Evolutionary conservation across 2,113 vertebrate species (phyloP).

Genomic region (Syngnathus floridae): DNA sequence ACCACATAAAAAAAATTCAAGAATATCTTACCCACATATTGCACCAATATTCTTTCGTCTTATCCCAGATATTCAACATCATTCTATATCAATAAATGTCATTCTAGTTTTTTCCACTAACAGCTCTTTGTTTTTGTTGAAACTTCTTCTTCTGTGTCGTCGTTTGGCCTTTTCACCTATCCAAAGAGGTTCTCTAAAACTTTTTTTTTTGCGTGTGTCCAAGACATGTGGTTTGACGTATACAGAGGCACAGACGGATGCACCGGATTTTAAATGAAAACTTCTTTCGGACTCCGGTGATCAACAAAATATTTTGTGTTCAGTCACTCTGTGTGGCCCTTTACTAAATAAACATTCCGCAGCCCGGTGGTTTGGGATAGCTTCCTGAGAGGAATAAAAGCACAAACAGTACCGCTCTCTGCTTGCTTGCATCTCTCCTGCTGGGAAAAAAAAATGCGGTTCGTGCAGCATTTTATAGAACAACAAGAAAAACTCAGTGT

Average conservation of each 20-base stretch:
- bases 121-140: too few relatives aligned
- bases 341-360: neutral
- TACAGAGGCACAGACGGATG: neutral
- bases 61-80: too few relatives aligned
- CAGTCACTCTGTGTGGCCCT: neutral
- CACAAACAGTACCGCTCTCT: too few relatives aligned
- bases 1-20: too few relatives aligned
- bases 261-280: neutral
- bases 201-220: neutral
- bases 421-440: slow-evolving; percentile 33
- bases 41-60: too few relatives aligned
- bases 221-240: neutral
- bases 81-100: too few relatives aligned
- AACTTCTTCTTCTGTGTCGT: neutral
- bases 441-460: slow-evolving; percentile 37
- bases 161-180: neutral
- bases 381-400: neutral
- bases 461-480: slow-evolving; percentile 34
- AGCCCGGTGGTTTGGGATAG: neutral
- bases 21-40: too few relatives aligned
- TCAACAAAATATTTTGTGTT: neutral
- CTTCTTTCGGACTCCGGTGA: neutral
- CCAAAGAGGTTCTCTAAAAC: neutral
- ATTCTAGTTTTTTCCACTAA: too few relatives aligned
- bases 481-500: slow-evolving; percentile 26